These are phyloP conservation scores for Drosophila mayaguana DNA, from an alignment of 2,888 invertebrate species.

Conservation along the genomic window DNA sequence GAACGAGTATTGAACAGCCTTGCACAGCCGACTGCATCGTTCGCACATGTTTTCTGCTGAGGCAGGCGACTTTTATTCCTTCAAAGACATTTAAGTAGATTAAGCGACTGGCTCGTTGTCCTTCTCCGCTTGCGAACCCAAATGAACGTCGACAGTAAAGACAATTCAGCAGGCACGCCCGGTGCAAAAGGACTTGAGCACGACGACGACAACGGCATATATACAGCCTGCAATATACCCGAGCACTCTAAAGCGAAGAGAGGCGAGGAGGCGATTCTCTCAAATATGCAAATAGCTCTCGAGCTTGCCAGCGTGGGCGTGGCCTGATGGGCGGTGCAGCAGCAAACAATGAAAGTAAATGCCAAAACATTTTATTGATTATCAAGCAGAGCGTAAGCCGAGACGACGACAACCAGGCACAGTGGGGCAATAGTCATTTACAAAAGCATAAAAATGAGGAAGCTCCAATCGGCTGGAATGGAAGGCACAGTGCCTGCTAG, in stretches of 20 bases:
- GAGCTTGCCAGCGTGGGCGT: conserved; percentile 53
- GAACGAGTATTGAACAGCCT: neutral
- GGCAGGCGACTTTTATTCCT: conserved; percentile 41
- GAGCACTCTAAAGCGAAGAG: conserved; percentile 38
- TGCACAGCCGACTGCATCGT: neutral
- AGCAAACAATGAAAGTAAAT: conserved; percentile 81
- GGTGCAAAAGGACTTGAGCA: conserved; percentile 73
- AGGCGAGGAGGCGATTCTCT: conserved; percentile 38
- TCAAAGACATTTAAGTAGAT: conserved; percentile 81
- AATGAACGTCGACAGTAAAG: conserved; percentile 80
- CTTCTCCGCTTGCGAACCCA: conserved; percentile 64
- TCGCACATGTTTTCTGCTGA: conserved; percentile 38
- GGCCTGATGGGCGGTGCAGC: conserved; percentile 70
- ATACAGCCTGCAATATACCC: conserved; percentile 70
- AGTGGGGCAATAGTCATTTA: conserved; percentile 23
- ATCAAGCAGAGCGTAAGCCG: conserved; percentile 61
- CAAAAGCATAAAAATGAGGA: neutral
- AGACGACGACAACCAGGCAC: conserved; percentile 39
- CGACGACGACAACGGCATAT: conserved; percentile 51
- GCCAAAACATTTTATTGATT: conserved; percentile 82
- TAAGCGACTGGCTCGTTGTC: conserved; percentile 77
- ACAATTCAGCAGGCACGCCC: conserved; percentile 77
- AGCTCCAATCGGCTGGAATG: too few relatives aligned
- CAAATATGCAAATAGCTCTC: conserved; percentile 73
- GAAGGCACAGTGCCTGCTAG: too few relatives aligned